phyloP scores from a whole-genome alignment of 2,113 vertebrate genomes.

The Paratilapia polleni region DNA sequence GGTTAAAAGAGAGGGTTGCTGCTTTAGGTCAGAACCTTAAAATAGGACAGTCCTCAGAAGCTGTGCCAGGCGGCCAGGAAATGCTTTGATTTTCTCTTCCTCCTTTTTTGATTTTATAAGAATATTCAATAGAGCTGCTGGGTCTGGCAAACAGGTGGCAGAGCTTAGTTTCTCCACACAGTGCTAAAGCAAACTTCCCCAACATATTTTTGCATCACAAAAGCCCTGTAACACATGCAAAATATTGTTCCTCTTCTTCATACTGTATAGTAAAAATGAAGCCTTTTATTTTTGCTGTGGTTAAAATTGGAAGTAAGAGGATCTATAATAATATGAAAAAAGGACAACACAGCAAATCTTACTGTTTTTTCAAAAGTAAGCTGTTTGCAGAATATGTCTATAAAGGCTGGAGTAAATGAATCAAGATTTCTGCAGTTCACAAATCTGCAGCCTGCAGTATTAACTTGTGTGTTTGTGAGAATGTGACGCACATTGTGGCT shows the following conservation, averaged over 20 bases:
- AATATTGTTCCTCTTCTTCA: constrained; percentile 28
- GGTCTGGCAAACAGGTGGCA: constrained; percentile 85
- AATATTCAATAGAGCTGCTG: constrained; percentile 81
- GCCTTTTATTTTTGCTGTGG: neutral
- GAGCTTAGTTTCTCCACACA: constrained; percentile 72
- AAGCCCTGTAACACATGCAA: constrained; percentile 65
- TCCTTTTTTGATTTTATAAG: constrained; percentile 69
- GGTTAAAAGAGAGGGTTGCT: constrained; percentile 68
- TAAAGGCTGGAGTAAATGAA: constrained; percentile 14
- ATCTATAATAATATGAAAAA: neutral
- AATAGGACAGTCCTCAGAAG: constrained; percentile 82
- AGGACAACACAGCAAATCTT: neutral
- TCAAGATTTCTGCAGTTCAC: neutral
- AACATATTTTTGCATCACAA: constrained; percentile 78
- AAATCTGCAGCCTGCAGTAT: neutral
- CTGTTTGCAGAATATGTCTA: neutral
- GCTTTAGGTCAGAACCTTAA: constrained; percentile 80
- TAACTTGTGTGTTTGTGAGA: constrained; percentile 46
- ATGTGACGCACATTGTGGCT: constrained; percentile 64
- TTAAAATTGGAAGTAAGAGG: neutral
- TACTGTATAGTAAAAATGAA: neutral
- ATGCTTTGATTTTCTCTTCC: constrained; percentile 78
- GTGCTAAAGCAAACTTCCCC: constrained; percentile 75
- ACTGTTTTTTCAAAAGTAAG: neutral
- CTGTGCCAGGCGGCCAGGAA: constrained; percentile 82